Evolutionary conservation across 2,113 vertebrate species (phyloP).

Genomic region (Laterallus jamaicensis): DNA sequence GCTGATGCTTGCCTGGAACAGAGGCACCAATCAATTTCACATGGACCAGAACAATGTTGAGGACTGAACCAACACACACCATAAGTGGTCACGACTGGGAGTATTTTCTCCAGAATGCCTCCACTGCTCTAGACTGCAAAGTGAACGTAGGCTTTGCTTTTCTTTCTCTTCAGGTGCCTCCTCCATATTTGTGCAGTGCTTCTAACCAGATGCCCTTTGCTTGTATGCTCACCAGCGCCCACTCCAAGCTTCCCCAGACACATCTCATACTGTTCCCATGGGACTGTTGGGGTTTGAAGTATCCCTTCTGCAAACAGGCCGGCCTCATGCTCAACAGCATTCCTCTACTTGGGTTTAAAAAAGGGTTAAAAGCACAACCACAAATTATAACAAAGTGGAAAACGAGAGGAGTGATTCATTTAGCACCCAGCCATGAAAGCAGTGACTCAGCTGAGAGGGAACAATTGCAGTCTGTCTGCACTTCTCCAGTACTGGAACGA

Average conservation of each 20-base stretch:
- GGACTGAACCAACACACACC: background rate
- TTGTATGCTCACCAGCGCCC: background rate
- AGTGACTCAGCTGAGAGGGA: constrained; percentile 1
- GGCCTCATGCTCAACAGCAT: background rate
- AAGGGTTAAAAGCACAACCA: background rate
- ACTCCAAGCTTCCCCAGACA: background rate
- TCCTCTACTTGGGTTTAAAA: background rate
- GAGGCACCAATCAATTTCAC: background rate
- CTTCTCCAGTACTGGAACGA: background rate
- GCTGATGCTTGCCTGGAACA: background rate
- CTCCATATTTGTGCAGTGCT: background rate
- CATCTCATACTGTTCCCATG: background rate
- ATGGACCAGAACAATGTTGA: background rate
- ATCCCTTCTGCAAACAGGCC: background rate
- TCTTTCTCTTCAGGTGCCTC: background rate
- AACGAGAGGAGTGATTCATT: constrained; percentile 21
- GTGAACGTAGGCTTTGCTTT: background rate
- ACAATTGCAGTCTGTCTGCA: background rate
- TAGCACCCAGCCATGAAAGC: background rate
- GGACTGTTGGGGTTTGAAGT: background rate
- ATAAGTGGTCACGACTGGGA: background rate
- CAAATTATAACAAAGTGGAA: background rate
- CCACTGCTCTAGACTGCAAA: background rate
- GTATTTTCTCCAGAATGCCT: background rate
- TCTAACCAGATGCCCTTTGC: background rate